Percentiles rank a stretch among this genome's conserved stretches.
These are phyloP conservation scores for Sebastes reedi DNA, from an alignment of 2,797 vertebrate species.

Conservation along the genomic window DNA sequence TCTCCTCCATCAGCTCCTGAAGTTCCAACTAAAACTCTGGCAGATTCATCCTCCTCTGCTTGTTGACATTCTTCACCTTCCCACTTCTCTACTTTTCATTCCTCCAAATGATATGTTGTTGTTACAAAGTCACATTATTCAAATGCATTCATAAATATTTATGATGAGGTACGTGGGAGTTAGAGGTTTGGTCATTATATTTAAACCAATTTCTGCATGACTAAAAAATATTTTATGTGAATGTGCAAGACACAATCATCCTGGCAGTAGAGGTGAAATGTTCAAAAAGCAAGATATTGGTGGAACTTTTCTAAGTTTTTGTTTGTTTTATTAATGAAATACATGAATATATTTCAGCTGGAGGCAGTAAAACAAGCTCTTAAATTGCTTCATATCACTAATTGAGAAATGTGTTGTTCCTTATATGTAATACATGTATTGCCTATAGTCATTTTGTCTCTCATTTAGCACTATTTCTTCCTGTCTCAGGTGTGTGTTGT, in stretches of 20 bases:
- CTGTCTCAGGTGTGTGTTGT: neutral
- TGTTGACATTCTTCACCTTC: constrained; percentile 24
- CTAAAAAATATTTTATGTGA: too few relatives aligned
- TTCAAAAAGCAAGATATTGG: neutral
- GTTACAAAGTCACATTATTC: constrained; percentile 57
- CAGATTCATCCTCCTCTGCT: constrained; percentile 1
- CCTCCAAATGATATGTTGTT: constrained; percentile 44
- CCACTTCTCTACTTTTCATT: neutral
- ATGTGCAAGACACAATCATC: too few relatives aligned
- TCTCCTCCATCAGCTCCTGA: neutral
- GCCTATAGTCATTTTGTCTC: neutral
- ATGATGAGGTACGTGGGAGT: constrained; percentile 12
- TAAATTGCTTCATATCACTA: neutral
- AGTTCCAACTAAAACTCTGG: neutral
- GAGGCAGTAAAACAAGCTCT: neutral
- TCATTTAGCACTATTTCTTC: neutral
- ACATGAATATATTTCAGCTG: neutral
- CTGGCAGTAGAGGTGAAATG: too few relatives aligned
- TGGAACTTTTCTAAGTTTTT: neutral
- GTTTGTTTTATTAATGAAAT: neutral
- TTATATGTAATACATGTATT: neutral
- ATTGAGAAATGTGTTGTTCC: accelerated
- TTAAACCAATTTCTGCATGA: too few relatives aligned
- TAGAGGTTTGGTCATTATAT: neutral
- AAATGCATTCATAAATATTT: constrained; percentile 59